phyloP scores from a whole-genome alignment of 2,113 vertebrate genomes.

The Baryphthengus martii region DNA sequence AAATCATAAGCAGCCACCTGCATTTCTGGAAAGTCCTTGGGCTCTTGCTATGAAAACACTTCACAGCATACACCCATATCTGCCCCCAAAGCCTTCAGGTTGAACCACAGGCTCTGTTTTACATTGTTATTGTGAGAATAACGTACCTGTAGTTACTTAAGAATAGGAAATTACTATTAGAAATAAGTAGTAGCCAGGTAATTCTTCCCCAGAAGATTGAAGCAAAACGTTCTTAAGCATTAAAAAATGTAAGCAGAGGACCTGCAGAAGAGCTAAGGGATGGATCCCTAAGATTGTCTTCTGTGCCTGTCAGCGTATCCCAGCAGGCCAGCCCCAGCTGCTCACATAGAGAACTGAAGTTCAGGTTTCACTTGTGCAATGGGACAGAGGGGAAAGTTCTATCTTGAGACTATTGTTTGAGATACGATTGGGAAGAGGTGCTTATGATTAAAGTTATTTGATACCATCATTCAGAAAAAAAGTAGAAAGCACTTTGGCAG shows the following conservation, averaged over 20 bases:
- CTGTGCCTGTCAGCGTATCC: neutral
- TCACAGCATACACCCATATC: neutral
- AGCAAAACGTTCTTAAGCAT: neutral
- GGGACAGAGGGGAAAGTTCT: neutral
- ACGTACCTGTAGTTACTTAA: neutral
- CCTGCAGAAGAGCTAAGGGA: neutral
- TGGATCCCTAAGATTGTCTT: neutral
- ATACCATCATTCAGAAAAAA: neutral
- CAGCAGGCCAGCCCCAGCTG: neutral
- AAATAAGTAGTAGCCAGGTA: neutral
- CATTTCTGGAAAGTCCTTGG: constrained; percentile 33
- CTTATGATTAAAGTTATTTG: neutral
- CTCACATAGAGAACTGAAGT: neutral
- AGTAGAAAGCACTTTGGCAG: neutral
- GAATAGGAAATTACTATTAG: neutral
- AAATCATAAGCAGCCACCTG: constrained; percentile 38
- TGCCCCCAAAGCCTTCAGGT: neutral
- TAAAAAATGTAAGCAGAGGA: neutral
- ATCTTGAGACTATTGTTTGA: neutral
- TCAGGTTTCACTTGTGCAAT: neutral
- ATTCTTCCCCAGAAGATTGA: neutral
- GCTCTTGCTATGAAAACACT: neutral
- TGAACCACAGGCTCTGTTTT: neutral
- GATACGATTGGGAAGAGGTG: neutral
- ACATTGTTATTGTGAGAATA: neutral